A percentile compares a stretch with the other conserved stretches of the same genome.
Evolutionary conservation across 1,140 invertebrate species (phyloP).

Genomic region (Papilio helenus): DNA sequence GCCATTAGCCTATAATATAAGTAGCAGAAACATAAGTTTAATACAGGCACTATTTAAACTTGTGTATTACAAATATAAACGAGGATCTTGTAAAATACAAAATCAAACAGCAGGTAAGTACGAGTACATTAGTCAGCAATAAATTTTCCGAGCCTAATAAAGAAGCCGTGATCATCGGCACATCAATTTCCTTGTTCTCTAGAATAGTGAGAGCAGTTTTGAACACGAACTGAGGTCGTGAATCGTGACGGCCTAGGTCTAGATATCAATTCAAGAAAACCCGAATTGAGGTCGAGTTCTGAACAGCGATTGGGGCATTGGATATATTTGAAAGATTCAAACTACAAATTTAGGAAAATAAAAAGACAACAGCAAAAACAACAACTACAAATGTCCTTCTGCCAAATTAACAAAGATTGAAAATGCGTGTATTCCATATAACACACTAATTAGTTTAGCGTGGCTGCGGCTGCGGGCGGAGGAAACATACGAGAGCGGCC

Average conservation of each 20-base stretch:
- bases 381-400: not conserved
- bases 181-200: not conserved
- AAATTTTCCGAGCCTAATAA: not conserved
- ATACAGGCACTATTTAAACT: not conserved
- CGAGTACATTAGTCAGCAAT: not conserved
- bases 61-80: not conserved
- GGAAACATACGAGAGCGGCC: not conserved
- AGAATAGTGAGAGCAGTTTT: not conserved
- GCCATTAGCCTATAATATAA: too few species aligned
- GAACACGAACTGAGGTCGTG: not conserved
- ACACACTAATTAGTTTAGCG: not conserved
- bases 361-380: not conserved
- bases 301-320: not conserved
- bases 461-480: not conserved
- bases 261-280: not conserved
- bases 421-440: constrained; percentile 7
- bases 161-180: not conserved
- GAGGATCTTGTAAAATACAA: not conserved
- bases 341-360: not conserved
- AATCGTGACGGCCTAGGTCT: not conserved
- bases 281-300: not conserved
- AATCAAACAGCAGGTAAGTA: not conserved
- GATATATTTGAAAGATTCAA: not conserved
- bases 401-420: not conserved
- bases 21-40: too few species aligned